These are phyloP conservation scores for Chrysochloris asiatica DNA, from an alignment of 2,113 vertebrate genomes.

Conservation along the genomic window DNA sequence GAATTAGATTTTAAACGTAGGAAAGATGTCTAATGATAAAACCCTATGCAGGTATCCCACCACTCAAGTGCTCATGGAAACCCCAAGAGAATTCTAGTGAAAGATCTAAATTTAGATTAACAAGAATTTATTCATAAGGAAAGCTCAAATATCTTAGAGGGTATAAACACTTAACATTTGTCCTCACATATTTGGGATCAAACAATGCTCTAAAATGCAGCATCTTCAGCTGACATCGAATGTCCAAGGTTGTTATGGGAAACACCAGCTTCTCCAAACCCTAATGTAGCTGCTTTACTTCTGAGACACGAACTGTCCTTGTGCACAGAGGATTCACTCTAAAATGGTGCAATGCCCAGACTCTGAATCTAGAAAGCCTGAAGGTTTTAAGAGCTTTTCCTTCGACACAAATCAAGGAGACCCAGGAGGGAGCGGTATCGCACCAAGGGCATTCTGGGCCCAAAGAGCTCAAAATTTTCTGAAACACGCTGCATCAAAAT, in stretches of 20 bases:
- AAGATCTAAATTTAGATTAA: not conserved
- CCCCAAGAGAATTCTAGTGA: not conserved
- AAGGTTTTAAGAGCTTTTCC: not conserved
- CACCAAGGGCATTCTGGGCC: not conserved
- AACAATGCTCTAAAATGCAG: not conserved
- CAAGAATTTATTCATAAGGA: not conserved
- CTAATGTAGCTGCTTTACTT: not conserved
- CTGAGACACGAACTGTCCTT: not conserved
- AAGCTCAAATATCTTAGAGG: slow-evolving; percentile 12
- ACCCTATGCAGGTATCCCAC: not conserved
- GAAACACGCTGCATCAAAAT: not conserved
- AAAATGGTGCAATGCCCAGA: not conserved
- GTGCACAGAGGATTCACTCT: not conserved
- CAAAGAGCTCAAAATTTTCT: not conserved
- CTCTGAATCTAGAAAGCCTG: not conserved
- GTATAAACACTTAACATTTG: not conserved
- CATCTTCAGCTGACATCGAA: not conserved
- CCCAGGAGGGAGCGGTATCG: not conserved
- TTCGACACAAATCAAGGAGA: not conserved
- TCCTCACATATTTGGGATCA: not conserved
- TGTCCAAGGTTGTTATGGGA: not conserved
- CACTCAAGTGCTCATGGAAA: not conserved
- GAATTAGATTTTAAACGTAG: not conserved
- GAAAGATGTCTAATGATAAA: not conserved
- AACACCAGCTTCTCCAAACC: not conserved